A percentile compares a stretch with the other conserved stretches of the same genome.
Evolutionary conservation across 2,797 vertebrate species (phyloP).

Genomic region (Lindbergichthys nudifrons): DNA sequence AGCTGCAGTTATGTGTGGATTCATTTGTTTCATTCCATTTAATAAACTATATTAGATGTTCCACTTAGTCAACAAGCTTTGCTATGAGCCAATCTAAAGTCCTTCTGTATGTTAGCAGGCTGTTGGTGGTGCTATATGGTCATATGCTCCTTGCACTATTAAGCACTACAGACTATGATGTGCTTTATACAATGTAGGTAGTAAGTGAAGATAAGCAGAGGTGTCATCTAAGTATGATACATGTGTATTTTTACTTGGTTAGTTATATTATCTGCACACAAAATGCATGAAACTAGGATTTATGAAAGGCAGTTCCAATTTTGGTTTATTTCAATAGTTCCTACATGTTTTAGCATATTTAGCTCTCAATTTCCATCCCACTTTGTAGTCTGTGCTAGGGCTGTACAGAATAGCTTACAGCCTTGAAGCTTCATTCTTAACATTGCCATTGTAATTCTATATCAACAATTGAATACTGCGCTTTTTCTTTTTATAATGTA

Average conservation of each 20-base stretch:
- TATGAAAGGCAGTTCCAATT: conserved; percentile 3
- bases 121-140: not conserved
- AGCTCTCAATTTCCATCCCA: not conserved
- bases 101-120: conserved; percentile 12
- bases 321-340: not conserved
- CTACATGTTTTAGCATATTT: conserved; percentile 12
- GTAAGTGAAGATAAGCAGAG: not conserved
- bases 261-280: not conserved
- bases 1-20: conserved; percentile 4
- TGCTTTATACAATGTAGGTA: not conserved
- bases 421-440: no score
- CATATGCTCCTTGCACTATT: not conserved
- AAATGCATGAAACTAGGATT: conserved; percentile 1
- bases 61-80: conserved; percentile 5
- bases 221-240: not conserved
- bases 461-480: no score
- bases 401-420: no score
- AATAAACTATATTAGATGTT: conserved; percentile 17
- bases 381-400: not conserved
- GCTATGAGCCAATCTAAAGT: conserved; percentile 16
- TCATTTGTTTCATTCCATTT: conserved; percentile 15
- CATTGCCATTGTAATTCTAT: no score
- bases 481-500: no score
- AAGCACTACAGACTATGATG: conserved; percentile 1
- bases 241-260: not conserved